Evolutionary conservation across 2,888 invertebrate species (phyloP).

Genomic region (Pelosia muscerda): DNA sequence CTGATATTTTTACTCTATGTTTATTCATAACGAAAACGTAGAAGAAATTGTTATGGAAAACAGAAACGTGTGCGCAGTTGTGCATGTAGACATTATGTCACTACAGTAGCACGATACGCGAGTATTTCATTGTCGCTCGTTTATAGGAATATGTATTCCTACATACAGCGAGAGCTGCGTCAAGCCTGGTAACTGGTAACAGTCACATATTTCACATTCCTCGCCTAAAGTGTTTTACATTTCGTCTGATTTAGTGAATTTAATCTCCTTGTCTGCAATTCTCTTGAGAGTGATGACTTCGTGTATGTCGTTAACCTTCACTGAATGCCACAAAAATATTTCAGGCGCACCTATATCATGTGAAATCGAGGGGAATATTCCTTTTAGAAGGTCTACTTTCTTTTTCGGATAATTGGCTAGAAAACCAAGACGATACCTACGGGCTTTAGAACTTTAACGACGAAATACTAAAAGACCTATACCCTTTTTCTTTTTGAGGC

Average conservation of each 20-base stretch:
- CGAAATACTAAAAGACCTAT: conserved; percentile 12
- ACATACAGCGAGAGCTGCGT: background rate
- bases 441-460: conserved; percentile 2
- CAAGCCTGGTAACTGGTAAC: background rate
- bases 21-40: background rate
- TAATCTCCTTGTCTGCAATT: conserved; percentile 39
- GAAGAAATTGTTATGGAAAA: background rate
- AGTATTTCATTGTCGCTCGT: background rate
- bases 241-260: conserved; percentile 38
- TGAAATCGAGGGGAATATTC: conserved; percentile 12
- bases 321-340: conserved; percentile 29
- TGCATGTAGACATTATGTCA: background rate
- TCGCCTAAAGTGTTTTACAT: conserved; percentile 2
- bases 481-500: conserved; percentile 8
- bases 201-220: conserved; percentile 25
- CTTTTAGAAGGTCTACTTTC: conserved; percentile 19
- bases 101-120: background rate
- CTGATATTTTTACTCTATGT: background rate
- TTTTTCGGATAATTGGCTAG: conserved; percentile 10
- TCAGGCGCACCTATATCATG: conserved; percentile 20
- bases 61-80: background rate
- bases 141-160: background rate
- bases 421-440: background rate
- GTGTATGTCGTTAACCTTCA: conserved; percentile 22
- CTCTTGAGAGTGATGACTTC: conserved; percentile 24